Evolutionary conservation across 2,113 vertebrate species (phyloP), one percentile per base, ranked within the genome.

Genomic region (Alethe diademata): DNA sequence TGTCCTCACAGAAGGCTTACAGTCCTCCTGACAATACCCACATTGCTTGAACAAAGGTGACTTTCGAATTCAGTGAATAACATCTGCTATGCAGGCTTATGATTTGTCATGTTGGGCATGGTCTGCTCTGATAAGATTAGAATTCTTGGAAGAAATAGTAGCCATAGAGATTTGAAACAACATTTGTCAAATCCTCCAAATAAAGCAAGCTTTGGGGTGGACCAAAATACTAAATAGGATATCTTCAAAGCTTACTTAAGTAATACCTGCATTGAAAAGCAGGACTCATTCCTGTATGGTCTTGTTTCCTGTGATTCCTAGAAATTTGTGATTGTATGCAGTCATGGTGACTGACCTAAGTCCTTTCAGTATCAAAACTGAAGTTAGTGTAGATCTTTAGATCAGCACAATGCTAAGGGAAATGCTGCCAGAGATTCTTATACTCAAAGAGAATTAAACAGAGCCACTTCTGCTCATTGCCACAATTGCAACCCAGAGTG

Each of bases 61-160:
- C 2, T 5, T 82, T 62, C 0, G 0, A 62, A 60, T 95, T 51
- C 33, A 53, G 12, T 19, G 42, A 83, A 72, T 29, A 93, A 58
- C 69, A 58, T 74, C 60, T 87, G 76, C 38, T 62, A 3, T 62
- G 42, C 72, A 78, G 89, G 31, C 43, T 94, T 26, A 19, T 71
- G 20, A 43, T 58, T 86, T 78, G 31, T 53, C 53, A 57, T 0
- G 0, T 7, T 91, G 26, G 60, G 25, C 24, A 62, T 1, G 1
- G 43, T 36, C 56, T 66, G 18, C 12, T 64, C 51, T 56, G 53
- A 36, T 31, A 56, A 38, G 19, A 69, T 92, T 45, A 65, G 40
- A 82, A 64, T 83, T 90, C 48, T 57, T 79, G 48, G 81, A 91
- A 84, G 20, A 72, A 89, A 78, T 25, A 62, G 12, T 43, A 69